A percentile compares a stretch with the other conserved stretches of the same genome.
Evolutionary conservation across 2,888 invertebrate species (phyloP).

Genomic region (Drosophila anceps): DNA sequence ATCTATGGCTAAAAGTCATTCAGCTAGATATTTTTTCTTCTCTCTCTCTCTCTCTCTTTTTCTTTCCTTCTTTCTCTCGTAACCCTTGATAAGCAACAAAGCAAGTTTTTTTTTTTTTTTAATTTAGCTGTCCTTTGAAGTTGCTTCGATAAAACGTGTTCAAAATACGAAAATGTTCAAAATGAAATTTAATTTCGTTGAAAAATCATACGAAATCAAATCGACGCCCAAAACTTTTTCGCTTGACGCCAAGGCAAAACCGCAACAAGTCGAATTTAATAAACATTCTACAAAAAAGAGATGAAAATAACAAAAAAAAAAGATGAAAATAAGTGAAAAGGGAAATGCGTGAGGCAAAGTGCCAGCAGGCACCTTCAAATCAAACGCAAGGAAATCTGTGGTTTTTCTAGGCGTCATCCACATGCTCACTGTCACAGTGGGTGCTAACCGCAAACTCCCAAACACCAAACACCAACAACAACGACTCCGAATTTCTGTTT

Average conservation of each 20-base stretch:
- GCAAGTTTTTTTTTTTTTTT: constrained; percentile 24
- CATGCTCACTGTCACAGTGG: constrained; percentile 44
- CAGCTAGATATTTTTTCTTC: constrained; percentile 25
- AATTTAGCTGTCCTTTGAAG: constrained; percentile 44
- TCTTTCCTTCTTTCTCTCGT: not conserved
- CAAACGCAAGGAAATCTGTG: constrained; percentile 56
- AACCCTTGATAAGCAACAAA: constrained; percentile 30
- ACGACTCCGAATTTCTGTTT: constrained; percentile 39
- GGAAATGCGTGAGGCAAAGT: constrained; percentile 24
- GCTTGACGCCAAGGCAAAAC: constrained; percentile 19
- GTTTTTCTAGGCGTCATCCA: constrained; percentile 49
- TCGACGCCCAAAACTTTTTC: constrained; percentile 52
- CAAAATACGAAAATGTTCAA: constrained; percentile 39
- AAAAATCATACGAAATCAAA: constrained; percentile 62
- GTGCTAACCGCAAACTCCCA: constrained; percentile 20
- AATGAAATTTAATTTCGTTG: constrained; percentile 48
- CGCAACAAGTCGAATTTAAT: constrained; percentile 72
- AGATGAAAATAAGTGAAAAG: constrained; percentile 4
- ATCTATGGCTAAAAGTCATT: constrained; percentile 30
- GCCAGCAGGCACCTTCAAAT: constrained; percentile 65
- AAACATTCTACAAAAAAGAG: constrained; percentile 46
- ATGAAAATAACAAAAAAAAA: constrained; percentile 5
- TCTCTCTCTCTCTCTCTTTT: not conserved
- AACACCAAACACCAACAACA: constrained; percentile 34
- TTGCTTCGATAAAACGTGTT: constrained; percentile 42